phyloP scores from a whole-genome alignment of 2,888 invertebrate genomes.

The Conistra vaccinii region DNA sequence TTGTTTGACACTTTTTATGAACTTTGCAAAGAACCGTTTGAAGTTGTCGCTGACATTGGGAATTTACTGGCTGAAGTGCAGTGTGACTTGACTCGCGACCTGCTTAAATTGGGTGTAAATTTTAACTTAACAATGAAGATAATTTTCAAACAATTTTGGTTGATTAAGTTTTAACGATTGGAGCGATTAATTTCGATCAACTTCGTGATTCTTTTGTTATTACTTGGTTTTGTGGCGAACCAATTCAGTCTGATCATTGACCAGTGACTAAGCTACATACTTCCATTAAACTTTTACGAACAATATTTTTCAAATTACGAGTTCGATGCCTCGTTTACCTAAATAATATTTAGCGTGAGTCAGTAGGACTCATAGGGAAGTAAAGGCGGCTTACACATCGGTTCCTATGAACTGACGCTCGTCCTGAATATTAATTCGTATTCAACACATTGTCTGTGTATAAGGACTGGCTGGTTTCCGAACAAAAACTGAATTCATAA shows the following conservation, averaged over 20 bases:
- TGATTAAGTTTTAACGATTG: slow-evolving; percentile 10
- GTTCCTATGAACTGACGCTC: slow-evolving; percentile 76
- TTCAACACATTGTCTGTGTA: slow-evolving; percentile 58
- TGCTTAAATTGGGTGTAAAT: slow-evolving; percentile 33
- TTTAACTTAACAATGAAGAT: too few relatives aligned
- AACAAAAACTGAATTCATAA: slow-evolving; percentile 62
- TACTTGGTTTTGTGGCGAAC: neutral
- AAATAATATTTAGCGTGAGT: slow-evolving; percentile 50
- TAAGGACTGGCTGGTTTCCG: slow-evolving; percentile 50
- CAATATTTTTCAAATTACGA: slow-evolving; percentile 15
- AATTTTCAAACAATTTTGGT: neutral
- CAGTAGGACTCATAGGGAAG: slow-evolving; percentile 57
- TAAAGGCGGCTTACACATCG: slow-evolving; percentile 68
- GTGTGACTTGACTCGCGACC: slow-evolving; percentile 15
- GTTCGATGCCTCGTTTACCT: slow-evolving; percentile 49
- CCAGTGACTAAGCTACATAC: slow-evolving; percentile 16
- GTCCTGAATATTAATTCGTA: slow-evolving; percentile 81
- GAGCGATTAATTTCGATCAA: slow-evolving; percentile 23
- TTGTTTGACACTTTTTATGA: slow-evolving; percentile 32
- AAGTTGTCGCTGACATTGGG: slow-evolving; percentile 15
- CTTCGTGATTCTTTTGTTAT: neutral
- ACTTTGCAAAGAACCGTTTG: slow-evolving; percentile 23
- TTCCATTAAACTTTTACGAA: slow-evolving; percentile 9
- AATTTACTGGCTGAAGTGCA: neutral
- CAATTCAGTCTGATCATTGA: slow-evolving; percentile 1